Percentiles rank a stretch among this genome's conserved stretches.
Evolutionary conservation across 2,113 vertebrate genomes (phyloP).

Genomic region (Sclerurus mexicanus): DNA sequence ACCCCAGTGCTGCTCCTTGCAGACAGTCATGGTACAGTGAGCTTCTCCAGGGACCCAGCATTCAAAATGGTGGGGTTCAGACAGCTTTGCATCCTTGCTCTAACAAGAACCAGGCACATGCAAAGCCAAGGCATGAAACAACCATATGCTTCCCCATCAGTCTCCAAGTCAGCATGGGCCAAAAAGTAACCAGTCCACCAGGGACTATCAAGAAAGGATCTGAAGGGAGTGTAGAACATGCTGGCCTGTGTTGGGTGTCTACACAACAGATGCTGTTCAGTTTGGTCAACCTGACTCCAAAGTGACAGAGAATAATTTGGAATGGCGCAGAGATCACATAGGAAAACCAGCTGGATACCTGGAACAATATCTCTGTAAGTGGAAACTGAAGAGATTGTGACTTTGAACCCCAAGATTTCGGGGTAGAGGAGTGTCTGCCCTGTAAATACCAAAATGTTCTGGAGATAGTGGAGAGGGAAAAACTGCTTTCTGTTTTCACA

Average conservation of each 20-base stretch:
- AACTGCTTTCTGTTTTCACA: not conserved
- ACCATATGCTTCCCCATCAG: accelerated
- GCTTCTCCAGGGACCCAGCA: not conserved
- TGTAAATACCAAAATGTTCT: not conserved
- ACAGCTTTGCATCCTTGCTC: not conserved
- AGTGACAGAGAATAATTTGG: not conserved
- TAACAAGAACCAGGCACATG: not conserved
- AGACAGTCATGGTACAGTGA: not conserved
- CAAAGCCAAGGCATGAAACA: not conserved
- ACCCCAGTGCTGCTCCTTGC: not conserved
- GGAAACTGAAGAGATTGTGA: not conserved
- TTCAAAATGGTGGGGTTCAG: not conserved
- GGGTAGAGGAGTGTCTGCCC: not conserved
- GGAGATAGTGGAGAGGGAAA: not conserved
- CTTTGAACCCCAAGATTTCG: not conserved
- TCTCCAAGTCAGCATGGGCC: not conserved
- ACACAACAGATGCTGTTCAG: not conserved
- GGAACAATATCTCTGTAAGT: not conserved
- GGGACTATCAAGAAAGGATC: not conserved
- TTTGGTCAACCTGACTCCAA: not conserved
- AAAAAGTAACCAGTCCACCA: not conserved
- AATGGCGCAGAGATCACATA: not conserved
- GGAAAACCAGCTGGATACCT: not conserved
- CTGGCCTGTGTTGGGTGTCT: not conserved
- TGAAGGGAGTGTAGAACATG: not conserved